These are phyloP conservation scores for Nemapogon koenigi DNA, from an alignment of 2,888 invertebrate genomes.

Conservation along the genomic window DNA sequence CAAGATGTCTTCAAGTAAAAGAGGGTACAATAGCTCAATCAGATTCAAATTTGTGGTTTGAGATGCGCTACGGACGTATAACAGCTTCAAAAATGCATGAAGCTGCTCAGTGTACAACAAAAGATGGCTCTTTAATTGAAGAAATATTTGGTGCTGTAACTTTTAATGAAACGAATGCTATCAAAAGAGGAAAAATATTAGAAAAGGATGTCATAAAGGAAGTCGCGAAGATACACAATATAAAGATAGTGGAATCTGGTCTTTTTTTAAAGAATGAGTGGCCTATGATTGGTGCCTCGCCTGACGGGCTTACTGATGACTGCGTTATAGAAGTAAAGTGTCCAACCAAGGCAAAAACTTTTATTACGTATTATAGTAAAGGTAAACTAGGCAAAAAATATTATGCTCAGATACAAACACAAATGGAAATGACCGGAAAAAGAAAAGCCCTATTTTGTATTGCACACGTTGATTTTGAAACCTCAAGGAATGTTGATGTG, in stretches of 20 bases:
- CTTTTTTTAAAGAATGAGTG: conserved; percentile 5
- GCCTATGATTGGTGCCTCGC: conserved; percentile 15
- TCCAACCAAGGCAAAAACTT: conserved; percentile 8
- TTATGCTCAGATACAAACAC: conserved; percentile 12
- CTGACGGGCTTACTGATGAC: conserved; percentile 10
- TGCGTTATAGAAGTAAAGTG: conserved; percentile 10
- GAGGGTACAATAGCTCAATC: conserved; percentile 12
- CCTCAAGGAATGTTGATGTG: conserved; percentile 8
- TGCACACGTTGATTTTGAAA: conserved; percentile 13
- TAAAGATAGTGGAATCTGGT: neutral
- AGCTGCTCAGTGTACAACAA: conserved; percentile 13
- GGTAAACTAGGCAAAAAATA: conserved; percentile 2
- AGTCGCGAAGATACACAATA: neutral
- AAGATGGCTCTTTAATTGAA: conserved; percentile 13
- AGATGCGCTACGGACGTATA: conserved; percentile 16
- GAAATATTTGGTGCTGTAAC: conserved; percentile 13
- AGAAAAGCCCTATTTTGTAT: conserved; percentile 13
- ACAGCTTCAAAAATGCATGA: conserved; percentile 16
- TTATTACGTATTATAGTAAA: conserved; percentile 6
- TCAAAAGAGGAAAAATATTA: conserved; percentile 13
- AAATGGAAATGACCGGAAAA: conserved; percentile 5
- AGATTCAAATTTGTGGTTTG: conserved; percentile 15
- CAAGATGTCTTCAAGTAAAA: conserved; percentile 10
- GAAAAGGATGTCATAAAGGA: conserved; percentile 9
- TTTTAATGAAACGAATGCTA: conserved; percentile 13